A percentile compares a stretch with the other conserved stretches of the same genome.
Conservation (phyloP, 2,113 vertebrate genomes). For the Theropithecus gelada region DNA sequence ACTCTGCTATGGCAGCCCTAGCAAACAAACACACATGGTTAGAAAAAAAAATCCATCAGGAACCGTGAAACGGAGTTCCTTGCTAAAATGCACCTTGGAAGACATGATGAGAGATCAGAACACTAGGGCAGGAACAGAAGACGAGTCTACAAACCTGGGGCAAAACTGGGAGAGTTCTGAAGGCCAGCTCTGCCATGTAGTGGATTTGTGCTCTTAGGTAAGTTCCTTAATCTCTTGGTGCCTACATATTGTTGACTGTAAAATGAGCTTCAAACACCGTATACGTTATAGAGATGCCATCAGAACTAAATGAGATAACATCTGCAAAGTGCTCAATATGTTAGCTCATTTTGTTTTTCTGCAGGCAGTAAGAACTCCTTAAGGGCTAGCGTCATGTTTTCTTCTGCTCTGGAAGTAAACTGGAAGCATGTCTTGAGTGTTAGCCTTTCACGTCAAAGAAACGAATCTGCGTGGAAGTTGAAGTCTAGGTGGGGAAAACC, state of each 20-base stretch:
- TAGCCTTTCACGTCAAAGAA: background rate
- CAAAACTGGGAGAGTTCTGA: background rate
- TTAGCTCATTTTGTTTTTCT: background rate
- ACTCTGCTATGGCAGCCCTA: background rate
- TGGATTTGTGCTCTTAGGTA: background rate
- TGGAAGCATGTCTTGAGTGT: background rate
- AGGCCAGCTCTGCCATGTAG: background rate
- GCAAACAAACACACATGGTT: background rate
- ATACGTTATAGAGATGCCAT: background rate
- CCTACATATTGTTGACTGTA: no score
- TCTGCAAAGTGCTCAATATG: rapidly evolving
- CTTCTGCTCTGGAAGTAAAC: background rate
- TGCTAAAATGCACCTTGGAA: background rate
- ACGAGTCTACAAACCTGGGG: background rate
- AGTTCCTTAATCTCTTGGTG: background rate
- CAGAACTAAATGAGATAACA: background rate
- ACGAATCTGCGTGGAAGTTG: background rate
- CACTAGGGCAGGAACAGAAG: no score
- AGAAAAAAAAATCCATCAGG: background rate
- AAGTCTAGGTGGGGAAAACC: background rate
- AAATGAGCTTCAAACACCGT: background rate
- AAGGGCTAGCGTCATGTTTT: background rate
- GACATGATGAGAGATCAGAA: background rate
- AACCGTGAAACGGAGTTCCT: background rate
- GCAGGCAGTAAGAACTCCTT: background rate